A percentile compares a stretch with the other conserved stretches of the same genome.
These are phyloP conservation scores for Chrysodeixis includens DNA, from an alignment of 2,888 invertebrate genomes.

Conservation along the genomic window DNA sequence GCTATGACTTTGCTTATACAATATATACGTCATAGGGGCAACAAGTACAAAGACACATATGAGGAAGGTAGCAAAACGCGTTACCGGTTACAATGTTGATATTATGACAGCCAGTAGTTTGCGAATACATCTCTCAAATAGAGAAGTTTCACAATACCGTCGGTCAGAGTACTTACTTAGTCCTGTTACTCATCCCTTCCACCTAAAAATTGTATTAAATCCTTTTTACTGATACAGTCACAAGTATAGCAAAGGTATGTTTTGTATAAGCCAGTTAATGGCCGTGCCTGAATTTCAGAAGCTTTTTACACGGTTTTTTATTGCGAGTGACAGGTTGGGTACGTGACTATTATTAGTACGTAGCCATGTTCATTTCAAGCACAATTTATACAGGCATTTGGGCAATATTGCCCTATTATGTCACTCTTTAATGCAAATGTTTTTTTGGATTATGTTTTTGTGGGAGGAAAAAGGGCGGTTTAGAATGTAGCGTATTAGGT, in stretches of 20 bases:
- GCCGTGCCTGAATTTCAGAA: slow-evolving; percentile 2
- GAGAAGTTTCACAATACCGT: not conserved
- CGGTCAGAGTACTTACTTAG: not conserved
- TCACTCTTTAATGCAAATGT: not conserved
- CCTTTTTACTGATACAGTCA: not conserved
- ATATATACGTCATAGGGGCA: too few species aligned
- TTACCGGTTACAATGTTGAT: not conserved
- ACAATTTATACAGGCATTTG: slow-evolving; percentile 5
- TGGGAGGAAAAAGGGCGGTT: too few species aligned
- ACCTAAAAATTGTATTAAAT: not conserved
- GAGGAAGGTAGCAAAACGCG: too few species aligned
- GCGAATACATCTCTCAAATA: too few species aligned
- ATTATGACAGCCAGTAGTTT: not conserved
- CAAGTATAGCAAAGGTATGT: not conserved
- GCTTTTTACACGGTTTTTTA: slow-evolving; percentile 2
- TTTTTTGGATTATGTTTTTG: not conserved
- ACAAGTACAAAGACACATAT: too few species aligned
- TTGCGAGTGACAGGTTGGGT: slow-evolving; percentile 7
- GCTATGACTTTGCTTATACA: too few species aligned
- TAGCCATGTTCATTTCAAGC: slow-evolving; percentile 4
- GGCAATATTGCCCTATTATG: not conserved
- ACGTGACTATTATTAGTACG: slow-evolving; percentile 5
- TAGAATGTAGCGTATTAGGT: too few species aligned
- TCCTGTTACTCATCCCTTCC: not conserved
- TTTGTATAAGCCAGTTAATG: not conserved